Evolutionary conservation across 2,888 invertebrate species (phyloP).

Genomic region (Chelonus formosanus): DNA sequence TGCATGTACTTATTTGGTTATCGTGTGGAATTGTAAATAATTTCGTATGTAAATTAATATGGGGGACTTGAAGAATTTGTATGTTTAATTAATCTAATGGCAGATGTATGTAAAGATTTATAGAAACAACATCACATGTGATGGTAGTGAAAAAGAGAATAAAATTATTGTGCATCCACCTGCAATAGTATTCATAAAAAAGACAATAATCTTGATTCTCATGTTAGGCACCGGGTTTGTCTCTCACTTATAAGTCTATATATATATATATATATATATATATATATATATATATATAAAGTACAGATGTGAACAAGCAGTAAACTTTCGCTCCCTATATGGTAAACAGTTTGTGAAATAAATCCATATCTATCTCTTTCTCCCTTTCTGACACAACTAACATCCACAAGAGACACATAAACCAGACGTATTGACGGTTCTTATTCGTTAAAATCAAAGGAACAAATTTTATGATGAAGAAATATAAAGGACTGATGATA

Average conservation of each 20-base stretch:
- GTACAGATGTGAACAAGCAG: conserved; percentile 40
- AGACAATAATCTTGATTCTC: not conserved
- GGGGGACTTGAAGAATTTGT: too few species aligned
- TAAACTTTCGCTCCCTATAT: conserved; percentile 65
- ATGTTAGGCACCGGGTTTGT: conserved; percentile 6
- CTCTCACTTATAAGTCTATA: conserved; percentile 33
- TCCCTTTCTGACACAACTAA: conserved; percentile 38
- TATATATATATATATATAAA: conserved; percentile 33
- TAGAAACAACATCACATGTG: too few species aligned
- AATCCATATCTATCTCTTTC: conserved; percentile 36
- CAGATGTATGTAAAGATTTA: too few species aligned
- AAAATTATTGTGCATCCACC: conserved; percentile 9
- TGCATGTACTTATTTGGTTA: too few species aligned
- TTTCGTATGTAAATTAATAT: too few species aligned
- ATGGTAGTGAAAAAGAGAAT: conserved; percentile 14
- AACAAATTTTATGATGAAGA: not conserved
- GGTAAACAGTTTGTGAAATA: conserved; percentile 50
- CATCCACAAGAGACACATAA: conserved; percentile 20
- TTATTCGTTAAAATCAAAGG: too few species aligned
- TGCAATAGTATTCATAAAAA: not conserved
- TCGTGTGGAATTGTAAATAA: too few species aligned
- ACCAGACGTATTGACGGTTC: not conserved
- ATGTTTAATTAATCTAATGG: too few species aligned
- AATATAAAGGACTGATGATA: not conserved
- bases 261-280: too few species aligned